Evolutionary conservation across 2,888 invertebrate species (phyloP).

Genomic region (Osmoderma eremita): DNA sequence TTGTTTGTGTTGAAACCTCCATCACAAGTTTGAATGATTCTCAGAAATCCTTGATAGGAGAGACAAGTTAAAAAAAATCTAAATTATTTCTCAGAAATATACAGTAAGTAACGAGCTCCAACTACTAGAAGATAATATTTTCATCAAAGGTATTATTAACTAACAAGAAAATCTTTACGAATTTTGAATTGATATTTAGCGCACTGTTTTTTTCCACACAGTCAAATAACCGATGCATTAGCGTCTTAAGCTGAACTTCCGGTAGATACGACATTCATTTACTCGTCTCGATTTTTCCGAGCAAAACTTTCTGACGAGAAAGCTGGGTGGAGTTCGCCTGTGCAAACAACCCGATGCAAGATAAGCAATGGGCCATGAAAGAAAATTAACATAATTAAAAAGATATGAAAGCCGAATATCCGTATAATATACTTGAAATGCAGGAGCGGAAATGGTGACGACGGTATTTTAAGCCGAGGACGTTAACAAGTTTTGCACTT

Average conservation of each 20-base stretch:
- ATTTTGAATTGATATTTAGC: too few species aligned
- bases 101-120: too few species aligned
- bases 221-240: constrained; percentile 9
- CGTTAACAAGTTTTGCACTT: constrained; percentile 29
- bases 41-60: too few species aligned
- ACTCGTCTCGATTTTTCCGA: constrained; percentile 17
- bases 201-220: not conserved
- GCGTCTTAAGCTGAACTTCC: constrained; percentile 6
- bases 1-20: too few species aligned
- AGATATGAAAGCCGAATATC: constrained; percentile 48
- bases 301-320: constrained; percentile 28
- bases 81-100: too few species aligned
- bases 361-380: constrained; percentile 51
- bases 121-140: too few species aligned
- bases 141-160: too few species aligned
- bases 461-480: constrained; percentile 21
- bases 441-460: constrained; percentile 13
- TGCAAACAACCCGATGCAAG: constrained; percentile 51
- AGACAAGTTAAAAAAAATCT: too few species aligned
- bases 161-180: too few species aligned
- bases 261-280: constrained; percentile 10
- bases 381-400: constrained; percentile 55
- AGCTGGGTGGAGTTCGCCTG: constrained; percentile 38
- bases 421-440: constrained; percentile 32
- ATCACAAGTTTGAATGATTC: too few species aligned